These are phyloP conservation scores for Tiphia femorata DNA, from an alignment of 2,888 invertebrate genomes.

Conservation along the genomic window DNA sequence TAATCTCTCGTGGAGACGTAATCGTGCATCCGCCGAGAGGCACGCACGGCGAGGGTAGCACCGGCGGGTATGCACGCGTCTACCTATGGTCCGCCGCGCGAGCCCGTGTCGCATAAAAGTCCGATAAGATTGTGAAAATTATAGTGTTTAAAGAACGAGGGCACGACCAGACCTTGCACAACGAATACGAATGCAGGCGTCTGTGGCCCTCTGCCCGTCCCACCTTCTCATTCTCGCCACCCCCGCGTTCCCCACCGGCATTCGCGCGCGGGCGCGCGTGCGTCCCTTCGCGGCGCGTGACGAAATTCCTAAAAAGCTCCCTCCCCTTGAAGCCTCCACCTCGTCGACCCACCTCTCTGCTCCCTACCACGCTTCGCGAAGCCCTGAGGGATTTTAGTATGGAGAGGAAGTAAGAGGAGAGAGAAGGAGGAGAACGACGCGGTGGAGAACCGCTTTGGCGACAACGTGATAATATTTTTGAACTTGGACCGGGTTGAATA, in stretches of 20 bases:
- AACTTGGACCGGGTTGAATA: not conserved
- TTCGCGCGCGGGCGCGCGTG: too few relatives aligned
- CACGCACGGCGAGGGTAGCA: too few relatives aligned
- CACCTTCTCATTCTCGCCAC: too few relatives aligned
- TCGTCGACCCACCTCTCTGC: too few relatives aligned
- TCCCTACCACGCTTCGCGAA: too few relatives aligned
- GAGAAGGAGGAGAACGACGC: too few relatives aligned
- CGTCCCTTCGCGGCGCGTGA: constrained; percentile 46
- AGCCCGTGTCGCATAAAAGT: not conserved
- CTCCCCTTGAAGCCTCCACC: not conserved
- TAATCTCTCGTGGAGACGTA: too few relatives aligned
- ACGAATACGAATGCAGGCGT: constrained; percentile 47
- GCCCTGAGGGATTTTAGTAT: constrained; percentile 10
- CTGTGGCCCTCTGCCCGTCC: constrained; percentile 18
- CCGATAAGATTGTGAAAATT: constrained; percentile 33
- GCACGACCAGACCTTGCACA: constrained; percentile 44
- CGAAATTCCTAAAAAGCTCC: constrained; percentile 36
- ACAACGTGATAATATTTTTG: constrained; percentile 30
- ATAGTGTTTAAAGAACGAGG: constrained; percentile 40
- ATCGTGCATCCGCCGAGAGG: too few relatives aligned
- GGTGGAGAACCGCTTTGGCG: constrained; percentile 18
- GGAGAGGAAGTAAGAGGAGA: too few relatives aligned
- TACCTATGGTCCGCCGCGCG: not conserved
- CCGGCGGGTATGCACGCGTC: too few relatives aligned
- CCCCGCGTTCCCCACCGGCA: too few relatives aligned